A percentile compares a stretch with the other conserved stretches of the same genome.
These are phyloP conservation scores for Enteromius paludinosus DNA, from an alignment of 2,797 vertebrate species.

Conservation along the genomic window DNA sequence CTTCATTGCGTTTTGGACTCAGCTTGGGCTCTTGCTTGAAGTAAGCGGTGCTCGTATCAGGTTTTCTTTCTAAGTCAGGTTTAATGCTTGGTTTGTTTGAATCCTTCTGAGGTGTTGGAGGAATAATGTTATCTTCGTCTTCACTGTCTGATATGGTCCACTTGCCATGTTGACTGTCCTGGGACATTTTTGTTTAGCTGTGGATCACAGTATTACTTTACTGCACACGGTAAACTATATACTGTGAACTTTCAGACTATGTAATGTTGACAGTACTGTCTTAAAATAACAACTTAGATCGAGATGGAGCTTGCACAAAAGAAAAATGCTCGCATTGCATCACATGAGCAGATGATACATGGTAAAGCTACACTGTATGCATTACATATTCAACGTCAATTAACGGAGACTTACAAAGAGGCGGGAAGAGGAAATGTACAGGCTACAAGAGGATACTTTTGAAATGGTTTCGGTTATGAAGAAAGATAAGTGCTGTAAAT, in stretches of 20 bases:
- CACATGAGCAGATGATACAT: background rate
- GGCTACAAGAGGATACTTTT: background rate
- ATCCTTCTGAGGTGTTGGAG: conserved; percentile 57
- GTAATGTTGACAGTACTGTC: background rate
- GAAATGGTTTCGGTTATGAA: background rate
- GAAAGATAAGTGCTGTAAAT: background rate
- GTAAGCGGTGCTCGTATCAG: conserved; percentile 11
- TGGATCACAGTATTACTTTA: conserved; percentile 2
- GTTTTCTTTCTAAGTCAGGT: conserved; percentile 36
- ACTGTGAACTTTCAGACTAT: background rate
- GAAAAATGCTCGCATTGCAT: background rate
- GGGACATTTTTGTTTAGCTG: conserved; percentile 78
- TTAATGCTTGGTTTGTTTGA: conserved; percentile 17
- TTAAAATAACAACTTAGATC: background rate
- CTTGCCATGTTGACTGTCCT: conserved; percentile 86
- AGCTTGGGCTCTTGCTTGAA: conserved; percentile 40
- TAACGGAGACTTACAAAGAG: conserved; percentile 15
- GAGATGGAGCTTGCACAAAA: background rate
- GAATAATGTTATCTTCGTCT: conserved; percentile 80
- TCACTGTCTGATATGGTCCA: conserved; percentile 96
- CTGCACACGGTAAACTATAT: background rate
- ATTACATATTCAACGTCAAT: background rate
- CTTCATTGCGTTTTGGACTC: conserved; percentile 44
- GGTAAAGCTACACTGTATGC: background rate
- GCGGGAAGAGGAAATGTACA: conserved; percentile 11